Evolutionary conservation across 2,797 vertebrate species (phyloP).

Genomic region (Crotalus adamanteus): DNA sequence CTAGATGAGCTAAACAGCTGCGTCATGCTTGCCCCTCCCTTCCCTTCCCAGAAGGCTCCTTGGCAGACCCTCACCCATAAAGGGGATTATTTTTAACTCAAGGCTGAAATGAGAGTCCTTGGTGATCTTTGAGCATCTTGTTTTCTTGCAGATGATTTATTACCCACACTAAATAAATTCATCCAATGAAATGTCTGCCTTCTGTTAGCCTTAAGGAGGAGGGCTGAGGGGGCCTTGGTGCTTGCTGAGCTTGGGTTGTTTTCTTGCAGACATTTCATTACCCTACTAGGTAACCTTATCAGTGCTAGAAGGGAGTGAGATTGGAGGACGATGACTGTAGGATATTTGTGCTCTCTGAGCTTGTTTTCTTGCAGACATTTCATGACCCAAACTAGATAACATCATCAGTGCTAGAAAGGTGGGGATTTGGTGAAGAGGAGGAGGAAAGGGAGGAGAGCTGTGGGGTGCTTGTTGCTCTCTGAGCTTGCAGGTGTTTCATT

Average conservation of each 20-base stretch:
- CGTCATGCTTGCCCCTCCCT: not conserved
- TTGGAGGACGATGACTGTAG: not conserved
- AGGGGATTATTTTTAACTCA: not conserved
- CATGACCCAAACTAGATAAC: not conserved
- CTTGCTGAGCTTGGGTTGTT: not conserved
- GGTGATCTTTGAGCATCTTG: not conserved
- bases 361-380: not conserved
- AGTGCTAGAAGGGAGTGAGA: not conserved
- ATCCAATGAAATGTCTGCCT: not conserved
- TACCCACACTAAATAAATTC: not conserved
- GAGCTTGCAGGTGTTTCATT: not conserved
- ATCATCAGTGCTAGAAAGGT: not conserved
- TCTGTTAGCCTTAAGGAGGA: not conserved
- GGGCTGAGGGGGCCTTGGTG: not conserved
- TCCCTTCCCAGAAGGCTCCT: not conserved
- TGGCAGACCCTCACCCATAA: not conserved
- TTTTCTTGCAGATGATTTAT: not conserved
- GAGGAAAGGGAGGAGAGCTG: not conserved
- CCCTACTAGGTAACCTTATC: not conserved
- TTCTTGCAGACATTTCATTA: not conserved
- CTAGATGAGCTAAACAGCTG: not conserved
- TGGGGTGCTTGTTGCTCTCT: not conserved
- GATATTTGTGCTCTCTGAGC: not conserved
- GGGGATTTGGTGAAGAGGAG: no score
- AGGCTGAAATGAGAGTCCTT: not conserved